Evolutionary conservation across 2,888 invertebrate genomes (phyloP), one percentile per base, ranked within the genome.

Genomic region (Xestia xanthographa): DNA sequence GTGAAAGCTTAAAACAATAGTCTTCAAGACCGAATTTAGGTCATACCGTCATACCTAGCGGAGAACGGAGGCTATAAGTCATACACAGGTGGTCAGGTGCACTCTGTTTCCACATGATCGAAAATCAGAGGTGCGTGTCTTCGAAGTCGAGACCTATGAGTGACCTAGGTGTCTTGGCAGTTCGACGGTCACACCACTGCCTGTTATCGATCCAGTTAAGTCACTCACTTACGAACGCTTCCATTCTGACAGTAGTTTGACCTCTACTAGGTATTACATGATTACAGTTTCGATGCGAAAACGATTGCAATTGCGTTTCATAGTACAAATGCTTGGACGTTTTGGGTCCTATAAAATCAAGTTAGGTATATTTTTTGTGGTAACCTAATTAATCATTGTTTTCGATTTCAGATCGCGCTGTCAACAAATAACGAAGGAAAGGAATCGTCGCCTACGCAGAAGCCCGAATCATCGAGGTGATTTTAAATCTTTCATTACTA

Each of bases 361-460:
- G 14, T 26, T n/a, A 34, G 34, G 34, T 34, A 12, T 12, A 48
- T 26, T 56, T 11, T 26, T 26, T 2, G 26, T 26, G 6, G 14
- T 26, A 14, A 56, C 12, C 5, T 20, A 48, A 66, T 62, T 48
- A 56, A 34, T 38, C 9, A 20, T 20, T 17, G 5, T n/a, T 53
- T 74, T 75, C 9, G 1, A n/a, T 87, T 78, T 3, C 91, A 95
- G 95, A 95, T 95, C 22, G 95, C 95, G 0, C 74, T 95, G 4
- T 90, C 94, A 4, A 95, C 95, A 0, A 90, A 87, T 26, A 89
- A 89, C 4, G 94, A 94, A 0, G 34, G 41, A 5, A 88, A 94
- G 26, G 86, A 86, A 50, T 77, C 88, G 6, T 82, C 89, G 11
- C 12, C 20, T 1, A 63, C 66, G 0, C 90, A 89, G 66, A 88